Percentiles rank a stretch among this genome's conserved stretches.
Evolutionary conservation across 2,888 invertebrate genomes (phyloP).

Genomic region (Teleiodes luculella): DNA sequence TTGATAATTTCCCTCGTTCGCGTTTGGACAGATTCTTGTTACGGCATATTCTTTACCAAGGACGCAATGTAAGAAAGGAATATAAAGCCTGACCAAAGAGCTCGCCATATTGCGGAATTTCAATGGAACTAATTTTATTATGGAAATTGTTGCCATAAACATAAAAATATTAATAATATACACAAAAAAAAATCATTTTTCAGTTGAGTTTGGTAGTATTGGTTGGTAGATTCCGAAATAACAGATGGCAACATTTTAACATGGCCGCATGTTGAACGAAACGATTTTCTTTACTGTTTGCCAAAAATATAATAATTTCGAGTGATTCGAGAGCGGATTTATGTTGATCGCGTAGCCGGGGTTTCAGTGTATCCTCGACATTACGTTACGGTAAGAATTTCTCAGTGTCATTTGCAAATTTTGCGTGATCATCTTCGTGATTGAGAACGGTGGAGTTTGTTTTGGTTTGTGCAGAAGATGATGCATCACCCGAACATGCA

Average conservation of each 20-base stretch:
- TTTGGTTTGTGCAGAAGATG: conserved; percentile 65
- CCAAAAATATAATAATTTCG: conserved; percentile 75
- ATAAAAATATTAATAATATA: too few species aligned
- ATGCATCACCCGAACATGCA: conserved; percentile 80
- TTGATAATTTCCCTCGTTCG: too few species aligned
- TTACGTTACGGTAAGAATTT: conserved; percentile 55
- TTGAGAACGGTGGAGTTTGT: conserved; percentile 48
- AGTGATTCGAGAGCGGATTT: conserved; percentile 62
- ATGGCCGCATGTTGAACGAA: conserved; percentile 91
- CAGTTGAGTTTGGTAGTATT: too few species aligned
- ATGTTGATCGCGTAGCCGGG: conserved; percentile 55
- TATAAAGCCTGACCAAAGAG: too few species aligned
- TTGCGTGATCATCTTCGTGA: conserved; percentile 36
- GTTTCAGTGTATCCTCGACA: conserved; percentile 41
- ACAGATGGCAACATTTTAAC: conserved; percentile 76
- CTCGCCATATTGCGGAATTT: too few species aligned
- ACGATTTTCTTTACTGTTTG: conserved; percentile 89
- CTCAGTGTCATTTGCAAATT: conserved; percentile 46
- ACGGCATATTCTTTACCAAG: too few species aligned
- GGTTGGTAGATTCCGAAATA: too few species aligned
- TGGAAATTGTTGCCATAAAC: too few species aligned
- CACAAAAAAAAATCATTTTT: too few species aligned
- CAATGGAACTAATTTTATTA: too few species aligned
- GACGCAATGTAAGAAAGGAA: too few species aligned
- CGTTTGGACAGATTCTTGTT: too few species aligned